A percentile compares a stretch with the other conserved stretches of the same genome.
phyloP scores from a whole-genome alignment of 2,797 vertebrate genomes.

The Sphaeramia orbicularis region DNA sequence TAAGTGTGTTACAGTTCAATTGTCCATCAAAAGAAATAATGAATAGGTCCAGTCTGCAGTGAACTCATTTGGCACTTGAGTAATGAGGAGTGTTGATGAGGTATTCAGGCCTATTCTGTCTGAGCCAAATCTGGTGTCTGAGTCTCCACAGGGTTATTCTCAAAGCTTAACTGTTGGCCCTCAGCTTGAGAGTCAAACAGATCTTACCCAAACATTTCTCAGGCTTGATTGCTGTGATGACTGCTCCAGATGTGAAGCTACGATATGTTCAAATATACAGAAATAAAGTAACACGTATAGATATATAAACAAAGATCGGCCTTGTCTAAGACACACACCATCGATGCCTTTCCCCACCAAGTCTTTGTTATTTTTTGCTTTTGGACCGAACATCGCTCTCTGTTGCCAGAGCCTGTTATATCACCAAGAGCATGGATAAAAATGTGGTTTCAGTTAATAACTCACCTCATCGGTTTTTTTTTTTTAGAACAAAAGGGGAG shows the following conservation, averaged over 20 bases:
- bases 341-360: constrained; percentile 50
- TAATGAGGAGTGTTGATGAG: constrained; percentile 83
- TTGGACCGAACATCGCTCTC: constrained; percentile 71
- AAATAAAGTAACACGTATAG: constrained; percentile 20
- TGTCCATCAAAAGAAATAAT: constrained; percentile 77
- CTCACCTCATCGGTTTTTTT: constrained; percentile 68
- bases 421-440: constrained; percentile 65
- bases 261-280: constrained; percentile 29
- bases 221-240: constrained; percentile 63
- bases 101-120: constrained; percentile 72
- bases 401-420: constrained; percentile 76
- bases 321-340: constrained; percentile 30
- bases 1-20: constrained; percentile 77
- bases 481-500: constrained; percentile 59
- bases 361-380: constrained; percentile 73
- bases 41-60: constrained; percentile 73
- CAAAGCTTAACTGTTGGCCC: constrained; percentile 69
- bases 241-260: constrained; percentile 75
- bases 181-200: constrained; percentile 70
- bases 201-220: constrained; percentile 66
- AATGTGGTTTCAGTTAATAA: constrained; percentile 84
- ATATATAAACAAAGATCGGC: constrained; percentile 55
- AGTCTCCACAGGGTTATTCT: constrained; percentile 68
- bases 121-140: constrained; percentile 76
- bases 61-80: constrained; percentile 80